Percentiles rank a stretch among this genome's conserved stretches.
phyloP scores from a whole-genome alignment of 1,140 invertebrate species.

The Palaemon carinicauda region DNA sequence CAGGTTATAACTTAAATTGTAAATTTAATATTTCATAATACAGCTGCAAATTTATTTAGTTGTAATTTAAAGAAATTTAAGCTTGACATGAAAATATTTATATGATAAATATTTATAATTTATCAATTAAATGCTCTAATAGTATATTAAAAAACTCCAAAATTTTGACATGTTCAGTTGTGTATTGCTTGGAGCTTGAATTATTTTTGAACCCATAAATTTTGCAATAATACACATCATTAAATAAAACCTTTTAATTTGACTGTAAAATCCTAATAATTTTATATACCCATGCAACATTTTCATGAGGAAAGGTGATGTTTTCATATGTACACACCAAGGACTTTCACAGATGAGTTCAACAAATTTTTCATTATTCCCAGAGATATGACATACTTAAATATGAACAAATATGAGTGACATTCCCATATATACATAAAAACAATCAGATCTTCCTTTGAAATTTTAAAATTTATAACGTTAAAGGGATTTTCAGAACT shows the following conservation, averaged over 20 bases:
- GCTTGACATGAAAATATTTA: no score
- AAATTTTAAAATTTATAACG: no score
- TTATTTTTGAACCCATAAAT: neutral
- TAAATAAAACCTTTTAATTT: constrained; percentile 47
- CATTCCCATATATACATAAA: no score
- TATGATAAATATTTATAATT: no score
- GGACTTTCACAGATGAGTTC: neutral
- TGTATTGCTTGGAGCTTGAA: no score
- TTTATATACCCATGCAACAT: constrained; percentile 43
- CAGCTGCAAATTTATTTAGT: no score
- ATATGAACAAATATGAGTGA: no score
- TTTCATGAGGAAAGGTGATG: constrained; percentile 1
- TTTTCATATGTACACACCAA: constrained; percentile 40
- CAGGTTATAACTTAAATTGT: constrained; percentile 5
- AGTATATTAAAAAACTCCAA: neutral
- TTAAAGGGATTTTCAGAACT: no score
- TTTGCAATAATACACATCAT: neutral
- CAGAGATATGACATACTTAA: no score
- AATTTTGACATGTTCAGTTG: no score
- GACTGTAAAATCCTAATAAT: constrained; percentile 40
- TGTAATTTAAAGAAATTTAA: no score
- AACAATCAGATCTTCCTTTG: no score
- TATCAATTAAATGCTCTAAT: neutral
- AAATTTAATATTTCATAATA: neutral
- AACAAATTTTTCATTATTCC: neutral